phyloP scores from a whole-genome alignment of 2,797 vertebrate species.

The Lutjanus argentimaculatus region DNA sequence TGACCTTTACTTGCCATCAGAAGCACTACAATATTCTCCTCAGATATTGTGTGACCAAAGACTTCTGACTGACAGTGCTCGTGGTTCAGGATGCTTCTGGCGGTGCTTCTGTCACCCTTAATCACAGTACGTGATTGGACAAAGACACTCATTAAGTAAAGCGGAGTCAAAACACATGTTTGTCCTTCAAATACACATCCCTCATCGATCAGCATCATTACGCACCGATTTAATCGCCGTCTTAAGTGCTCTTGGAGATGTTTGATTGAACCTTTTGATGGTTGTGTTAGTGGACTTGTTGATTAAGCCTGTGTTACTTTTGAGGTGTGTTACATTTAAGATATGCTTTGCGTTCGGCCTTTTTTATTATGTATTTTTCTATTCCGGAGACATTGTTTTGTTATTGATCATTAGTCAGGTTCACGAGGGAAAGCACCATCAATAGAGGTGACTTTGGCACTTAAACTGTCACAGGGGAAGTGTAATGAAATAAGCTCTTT shows the following conservation, averaged over 20 bases:
- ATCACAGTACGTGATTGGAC: constrained; percentile 74
- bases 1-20: not conserved
- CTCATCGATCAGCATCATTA: constrained; percentile 78
- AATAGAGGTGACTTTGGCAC: constrained; percentile 75
- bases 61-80: constrained; percentile 38
- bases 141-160: constrained; percentile 76
- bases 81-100: constrained; percentile 24
- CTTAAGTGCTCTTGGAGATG: constrained; percentile 80
- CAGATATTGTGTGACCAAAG: constrained; percentile 19
- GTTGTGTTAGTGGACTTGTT: constrained; percentile 43
- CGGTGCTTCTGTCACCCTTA: constrained; percentile 63
- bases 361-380: constrained; percentile 63
- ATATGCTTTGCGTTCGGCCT: constrained; percentile 24
- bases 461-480: constrained; percentile 67
- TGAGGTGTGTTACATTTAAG: constrained; percentile 54
- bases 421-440: constrained; percentile 57
- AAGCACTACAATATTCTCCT: not conserved
- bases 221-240: constrained; percentile 72
- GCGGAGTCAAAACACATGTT: constrained; percentile 79
- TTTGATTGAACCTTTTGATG: constrained; percentile 66
- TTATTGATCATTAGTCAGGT: constrained; percentile 74
- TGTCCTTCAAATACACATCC: constrained; percentile 78
- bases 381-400: constrained; percentile 70
- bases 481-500: constrained; percentile 72
- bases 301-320: constrained; percentile 50